Conservation (phyloP, 2,797 vertebrate genomes). For the Sebastes diaconus region DNA sequence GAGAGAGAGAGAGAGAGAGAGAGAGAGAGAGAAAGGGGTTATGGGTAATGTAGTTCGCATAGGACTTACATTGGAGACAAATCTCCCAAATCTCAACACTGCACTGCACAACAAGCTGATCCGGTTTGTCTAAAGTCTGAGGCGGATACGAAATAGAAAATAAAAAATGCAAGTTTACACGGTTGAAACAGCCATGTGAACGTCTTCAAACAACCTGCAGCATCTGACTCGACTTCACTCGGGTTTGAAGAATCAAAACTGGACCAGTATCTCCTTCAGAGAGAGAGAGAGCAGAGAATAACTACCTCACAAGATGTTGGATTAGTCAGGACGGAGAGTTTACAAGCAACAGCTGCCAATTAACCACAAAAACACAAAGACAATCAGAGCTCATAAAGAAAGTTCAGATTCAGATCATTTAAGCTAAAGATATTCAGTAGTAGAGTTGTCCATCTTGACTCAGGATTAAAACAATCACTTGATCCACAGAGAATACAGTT, state of each 20-base stretch:
- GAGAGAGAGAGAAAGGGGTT: neutral
- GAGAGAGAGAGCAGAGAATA: neutral
- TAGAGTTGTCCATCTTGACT: neutral
- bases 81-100: neutral
- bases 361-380: neutral
- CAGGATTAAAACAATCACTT: neutral
- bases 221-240: neutral
- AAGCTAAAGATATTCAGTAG: no score
- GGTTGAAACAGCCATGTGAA: neutral
- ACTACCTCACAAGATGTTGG: no score
- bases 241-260: neutral
- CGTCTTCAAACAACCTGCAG: neutral
- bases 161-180: neutral
- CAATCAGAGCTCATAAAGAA: neutral
- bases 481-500: neutral
- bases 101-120: neutral
- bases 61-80: neutral
- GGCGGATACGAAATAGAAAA: no score
- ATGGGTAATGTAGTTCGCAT: neutral
- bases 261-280: neutral
- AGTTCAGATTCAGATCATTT: neutral
- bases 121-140: neutral
- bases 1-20: no score
- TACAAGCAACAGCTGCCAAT: neutral
- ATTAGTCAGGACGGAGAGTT: neutral